These are phyloP conservation scores for Sander vitreus DNA, from an alignment of 2,113 vertebrate genomes.

Conservation along the genomic window DNA sequence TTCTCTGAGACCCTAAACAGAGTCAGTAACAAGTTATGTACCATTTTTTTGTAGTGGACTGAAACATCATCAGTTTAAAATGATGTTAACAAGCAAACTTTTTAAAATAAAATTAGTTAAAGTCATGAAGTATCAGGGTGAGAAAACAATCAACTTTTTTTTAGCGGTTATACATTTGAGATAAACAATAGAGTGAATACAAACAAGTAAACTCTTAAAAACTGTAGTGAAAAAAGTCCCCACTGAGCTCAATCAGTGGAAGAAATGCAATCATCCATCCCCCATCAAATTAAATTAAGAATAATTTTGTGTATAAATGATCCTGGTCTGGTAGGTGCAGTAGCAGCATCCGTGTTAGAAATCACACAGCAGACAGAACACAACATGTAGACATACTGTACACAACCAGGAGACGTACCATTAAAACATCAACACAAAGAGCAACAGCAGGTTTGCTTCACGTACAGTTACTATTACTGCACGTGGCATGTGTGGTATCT, in stretches of 20 bases:
- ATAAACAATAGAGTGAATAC: not conserved
- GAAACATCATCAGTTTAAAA: not conserved
- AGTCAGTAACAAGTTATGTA: not conserved
- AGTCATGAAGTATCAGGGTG: not conserved
- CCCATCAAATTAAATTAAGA: not conserved
- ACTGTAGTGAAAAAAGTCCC: not conserved
- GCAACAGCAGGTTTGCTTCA: conserved; percentile 16
- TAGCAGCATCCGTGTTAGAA: not conserved
- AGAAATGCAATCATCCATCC: not conserved
- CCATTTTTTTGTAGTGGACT: not conserved
- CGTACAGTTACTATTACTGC: conserved; percentile 43
- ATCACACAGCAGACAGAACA: not conserved
- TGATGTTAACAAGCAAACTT: not conserved
- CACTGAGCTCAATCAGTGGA: not conserved
- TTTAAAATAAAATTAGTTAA: not conserved
- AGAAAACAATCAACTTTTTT: too few relatives aligned
- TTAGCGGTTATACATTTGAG: not conserved
- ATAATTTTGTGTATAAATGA: not conserved
- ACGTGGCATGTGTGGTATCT: conserved; percentile 16
- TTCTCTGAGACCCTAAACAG: not conserved
- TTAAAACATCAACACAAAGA: conserved; percentile 39
- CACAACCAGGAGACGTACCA: conserved; percentile 35
- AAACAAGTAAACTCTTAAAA: not conserved
- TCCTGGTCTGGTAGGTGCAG: not conserved
- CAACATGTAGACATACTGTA: not conserved